Conservation (phyloP, 1,140 invertebrate genomes). For the Pomacea maculata region DNA sequence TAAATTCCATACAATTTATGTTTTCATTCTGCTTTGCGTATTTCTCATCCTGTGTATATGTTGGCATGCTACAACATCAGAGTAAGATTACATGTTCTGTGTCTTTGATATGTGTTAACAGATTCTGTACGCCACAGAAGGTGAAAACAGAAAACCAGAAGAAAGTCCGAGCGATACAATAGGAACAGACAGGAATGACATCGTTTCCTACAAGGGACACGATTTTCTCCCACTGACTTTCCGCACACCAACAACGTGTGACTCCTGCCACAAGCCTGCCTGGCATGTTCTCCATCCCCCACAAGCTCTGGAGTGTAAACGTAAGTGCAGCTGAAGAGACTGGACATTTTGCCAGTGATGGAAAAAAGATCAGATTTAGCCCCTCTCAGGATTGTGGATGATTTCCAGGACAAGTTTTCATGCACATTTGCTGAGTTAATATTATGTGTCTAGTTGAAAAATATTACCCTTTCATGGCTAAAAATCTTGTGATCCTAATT, state of each 20-base stretch:
- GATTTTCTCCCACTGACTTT: constrained; percentile 96
- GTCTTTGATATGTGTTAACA: constrained; percentile 37
- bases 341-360: not conserved
- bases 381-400: too few relatives aligned
- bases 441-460: too few relatives aligned
- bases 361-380: too few relatives aligned
- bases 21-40: too few relatives aligned
- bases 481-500: too few relatives aligned
- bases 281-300: constrained; percentile 98
- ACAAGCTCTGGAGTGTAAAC: constrained; percentile 93
- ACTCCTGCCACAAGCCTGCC: constrained; percentile 94
- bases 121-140: constrained; percentile 65
- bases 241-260: constrained; percentile 97
- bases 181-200: constrained; percentile 75
- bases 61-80: not conserved
- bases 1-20: too few relatives aligned
- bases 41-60: too few relatives aligned
- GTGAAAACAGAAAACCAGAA: constrained; percentile 60
- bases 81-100: not conserved
- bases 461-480: too few relatives aligned
- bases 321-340: constrained; percentile 70
- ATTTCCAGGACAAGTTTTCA: too few relatives aligned
- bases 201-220: constrained; percentile 90
- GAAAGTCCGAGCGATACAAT: constrained; percentile 39
- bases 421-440: too few relatives aligned